phyloP scores from a whole-genome alignment of 2,888 invertebrate genomes.

The Meiosimyza decipiens region DNA sequence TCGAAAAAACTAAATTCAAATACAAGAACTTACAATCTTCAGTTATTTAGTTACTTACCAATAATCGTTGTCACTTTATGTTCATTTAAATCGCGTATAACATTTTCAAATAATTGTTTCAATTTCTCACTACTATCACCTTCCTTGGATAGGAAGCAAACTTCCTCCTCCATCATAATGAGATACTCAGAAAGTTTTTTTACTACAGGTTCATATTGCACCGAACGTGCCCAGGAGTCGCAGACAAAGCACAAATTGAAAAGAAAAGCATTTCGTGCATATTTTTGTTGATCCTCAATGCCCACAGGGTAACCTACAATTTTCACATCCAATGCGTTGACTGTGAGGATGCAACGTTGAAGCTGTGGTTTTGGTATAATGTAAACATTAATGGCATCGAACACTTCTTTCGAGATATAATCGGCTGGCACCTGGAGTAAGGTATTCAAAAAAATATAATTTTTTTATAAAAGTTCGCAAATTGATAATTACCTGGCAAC shows the following conservation, averaged over 20 bases:
- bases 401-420: constrained; percentile 90
- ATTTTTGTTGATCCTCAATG: constrained; percentile 88
- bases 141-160: constrained; percentile 80
- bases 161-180: constrained; percentile 87
- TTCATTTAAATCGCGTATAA: constrained; percentile 84
- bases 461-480: not conserved
- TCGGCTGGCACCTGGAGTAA: constrained; percentile 83
- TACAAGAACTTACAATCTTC: not conserved
- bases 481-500: constrained; percentile 75
- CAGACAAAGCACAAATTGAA: constrained; percentile 97
- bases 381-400: constrained; percentile 93
- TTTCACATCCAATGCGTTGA: constrained; percentile 83
- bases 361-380: constrained; percentile 95
- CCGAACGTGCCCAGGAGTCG: constrained; percentile 87
- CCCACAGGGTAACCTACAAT: constrained; percentile 93
- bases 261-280: constrained; percentile 92
- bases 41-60: constrained; percentile 67
- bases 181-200: constrained; percentile 94
- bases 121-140: constrained; percentile 75
- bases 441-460: not conserved
- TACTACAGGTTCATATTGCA: constrained; percentile 93
- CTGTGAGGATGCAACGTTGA: constrained; percentile 89
- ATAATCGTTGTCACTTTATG: constrained; percentile 81
- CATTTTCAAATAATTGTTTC: constrained; percentile 80
- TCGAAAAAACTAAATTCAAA: not conserved